Conservation (phyloP, 2,113 vertebrate genomes). For the Hypocryptadius cinnamomeus region DNA sequence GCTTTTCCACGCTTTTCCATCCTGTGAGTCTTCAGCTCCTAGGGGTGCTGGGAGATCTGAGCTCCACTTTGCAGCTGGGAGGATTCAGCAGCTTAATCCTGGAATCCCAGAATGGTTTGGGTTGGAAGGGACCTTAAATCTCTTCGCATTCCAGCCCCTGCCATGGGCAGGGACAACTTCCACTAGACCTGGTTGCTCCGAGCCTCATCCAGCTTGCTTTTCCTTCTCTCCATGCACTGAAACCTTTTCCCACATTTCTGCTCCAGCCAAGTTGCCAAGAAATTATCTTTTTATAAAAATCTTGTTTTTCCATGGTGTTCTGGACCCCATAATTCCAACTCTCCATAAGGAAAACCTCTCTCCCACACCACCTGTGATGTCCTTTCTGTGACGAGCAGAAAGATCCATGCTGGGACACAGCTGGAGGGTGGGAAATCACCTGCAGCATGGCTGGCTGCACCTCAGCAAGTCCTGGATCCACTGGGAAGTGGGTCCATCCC, state of each 20-base stretch:
- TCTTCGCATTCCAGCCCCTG: neutral
- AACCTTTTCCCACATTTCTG: neutral
- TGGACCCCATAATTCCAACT: neutral
- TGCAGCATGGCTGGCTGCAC: neutral
- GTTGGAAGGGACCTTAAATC: neutral
- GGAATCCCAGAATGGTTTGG: neutral
- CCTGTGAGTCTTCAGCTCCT: fast-evolving
- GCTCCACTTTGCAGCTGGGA: neutral
- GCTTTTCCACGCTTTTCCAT: neutral
- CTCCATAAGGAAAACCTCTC: neutral
- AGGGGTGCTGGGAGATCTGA: fast-evolving
- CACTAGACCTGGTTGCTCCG: neutral
- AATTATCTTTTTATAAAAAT: neutral
- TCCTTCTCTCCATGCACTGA: neutral
- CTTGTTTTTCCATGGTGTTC: neutral
- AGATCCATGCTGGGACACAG: neutral
- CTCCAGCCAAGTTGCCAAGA: neutral
- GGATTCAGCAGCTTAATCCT: neutral
- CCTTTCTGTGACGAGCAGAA: neutral
- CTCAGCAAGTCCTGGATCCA: neutral
- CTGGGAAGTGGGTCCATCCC: neutral
- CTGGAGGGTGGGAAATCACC: neutral
- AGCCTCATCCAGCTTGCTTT: neutral
- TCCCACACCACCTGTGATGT: neutral
- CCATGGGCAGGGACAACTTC: neutral